A percentile compares a stretch with the other conserved stretches of the same genome.
Conservation (phyloP, 2,888 invertebrate genomes). For the Heteropelma amictum region DNA sequence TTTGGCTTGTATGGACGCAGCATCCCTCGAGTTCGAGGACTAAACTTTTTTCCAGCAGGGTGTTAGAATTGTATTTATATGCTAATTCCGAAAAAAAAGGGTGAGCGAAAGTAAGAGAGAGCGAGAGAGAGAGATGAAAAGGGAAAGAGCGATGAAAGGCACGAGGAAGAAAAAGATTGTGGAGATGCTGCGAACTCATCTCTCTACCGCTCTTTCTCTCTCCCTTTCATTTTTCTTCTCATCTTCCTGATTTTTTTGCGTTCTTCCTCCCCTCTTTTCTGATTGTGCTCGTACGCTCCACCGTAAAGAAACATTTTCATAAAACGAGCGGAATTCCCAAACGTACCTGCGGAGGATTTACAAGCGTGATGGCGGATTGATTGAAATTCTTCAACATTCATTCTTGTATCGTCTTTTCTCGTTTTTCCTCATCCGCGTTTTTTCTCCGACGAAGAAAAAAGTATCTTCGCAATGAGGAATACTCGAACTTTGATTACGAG, state of each 20-base stretch:
- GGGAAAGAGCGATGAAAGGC: background rate
- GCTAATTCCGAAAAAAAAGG: constrained; percentile 63
- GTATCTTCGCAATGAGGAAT: too few species aligned
- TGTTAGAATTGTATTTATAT: constrained; percentile 69
- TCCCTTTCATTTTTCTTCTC: too few species aligned
- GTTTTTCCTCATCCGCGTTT: background rate
- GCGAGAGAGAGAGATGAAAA: background rate
- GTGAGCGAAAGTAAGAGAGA: constrained; percentile 40
- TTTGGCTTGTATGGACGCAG: constrained; percentile 33
- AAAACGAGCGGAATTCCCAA: background rate
- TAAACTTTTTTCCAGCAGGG: constrained; percentile 64
- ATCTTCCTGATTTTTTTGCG: constrained; percentile 9
- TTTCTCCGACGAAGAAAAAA: background rate
- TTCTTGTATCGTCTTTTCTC: background rate
- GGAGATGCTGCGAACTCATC: constrained; percentile 36
- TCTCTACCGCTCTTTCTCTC: constrained; percentile 41
- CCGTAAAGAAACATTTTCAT: constrained; percentile 9
- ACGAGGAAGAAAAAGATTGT: constrained; percentile 7
- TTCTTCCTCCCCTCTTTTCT: background rate
- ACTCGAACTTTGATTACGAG: too few species aligned
- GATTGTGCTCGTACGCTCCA: background rate
- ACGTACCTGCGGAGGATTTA: constrained; percentile 28
- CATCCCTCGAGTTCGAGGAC: constrained; percentile 50
- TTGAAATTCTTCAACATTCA: constrained; percentile 38
- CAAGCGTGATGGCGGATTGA: constrained; percentile 18